Base-by-base conservation (phyloP, 2,113 vertebrate genomes). In the Esox niger region DNA sequence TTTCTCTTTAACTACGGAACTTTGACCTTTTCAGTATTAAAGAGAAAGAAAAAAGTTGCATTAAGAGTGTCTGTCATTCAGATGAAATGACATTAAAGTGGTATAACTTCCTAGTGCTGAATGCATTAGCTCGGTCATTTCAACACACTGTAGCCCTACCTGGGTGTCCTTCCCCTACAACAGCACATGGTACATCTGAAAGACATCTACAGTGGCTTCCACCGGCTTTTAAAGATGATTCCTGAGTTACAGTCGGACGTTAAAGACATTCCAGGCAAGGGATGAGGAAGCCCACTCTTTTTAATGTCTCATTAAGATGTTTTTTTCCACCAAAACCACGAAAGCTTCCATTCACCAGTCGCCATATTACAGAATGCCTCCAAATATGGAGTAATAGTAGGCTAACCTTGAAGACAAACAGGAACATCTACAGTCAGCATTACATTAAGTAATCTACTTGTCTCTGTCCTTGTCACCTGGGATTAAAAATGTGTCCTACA, bases 141-240 rank as follows among this genome's bases (percentile, higher is more conserved):
- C 62, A 31, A 70, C 32, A 68, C 73, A 75, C 15, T 10, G 55
- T 76, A 66, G 73, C 70, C 84, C 76, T 93, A 93, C 92, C 93
- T 93, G 87, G 58, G 82, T 64, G 59, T 68, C 85, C 92, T 92
- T 1, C 77, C 76, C 75, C 90, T 90, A 86, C 90, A 93, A 8
- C 90, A 90, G 84, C 91, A 92, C 72, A 91, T 64, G 0, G 85
- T 57, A 33, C 80, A 91, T 82, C 86, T 85, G 84, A 92, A 64
- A 59, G 88, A 90, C 92, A 93, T 94, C 72, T 78, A 91, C 62
- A 29, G 59, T 81, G 20, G 54, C 33, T 74, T 79, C 77, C 69
- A 66, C 68, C 59, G 21, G 32, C 71, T 57, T 38, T 43, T 43
- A 43, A 43, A 23, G 47, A n/a, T 6, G 47, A 43, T 43, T 23